Base-by-base conservation (phyloP, 1,140 invertebrate genomes). In the Drosophila lacertosa region DNA sequence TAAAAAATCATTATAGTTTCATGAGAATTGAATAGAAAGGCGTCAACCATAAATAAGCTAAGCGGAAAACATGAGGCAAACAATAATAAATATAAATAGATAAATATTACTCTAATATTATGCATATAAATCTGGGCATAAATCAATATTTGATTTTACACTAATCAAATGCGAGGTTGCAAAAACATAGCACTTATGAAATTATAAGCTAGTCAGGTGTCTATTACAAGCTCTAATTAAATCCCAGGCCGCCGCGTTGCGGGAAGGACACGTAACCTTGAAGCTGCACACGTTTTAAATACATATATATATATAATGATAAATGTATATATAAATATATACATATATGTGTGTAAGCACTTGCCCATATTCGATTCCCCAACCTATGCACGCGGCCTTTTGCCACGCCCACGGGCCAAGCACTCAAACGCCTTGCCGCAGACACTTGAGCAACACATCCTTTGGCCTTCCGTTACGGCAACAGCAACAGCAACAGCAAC, bases 341-440 rank as follows among this genome's bases (percentile, higher is more conserved):
- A 11, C 26, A 6, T 15, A 11, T 18, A 24, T 15, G 20, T 26
- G 13, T 37, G 7, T 37, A 7, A 16, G 47, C 7, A 16, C 44
- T 11, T 35, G 15, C 10, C 3, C 57, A 40, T 53, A 44, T 62
- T 54, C 40, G 40, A 62, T 37, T 63, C 39, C 39, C 35, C 40
- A 37, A 35, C 39, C 24, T 32, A 24, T 15, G 26, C 22, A 42
- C 40, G 45, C 44, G 45, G 64, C 58, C 71, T 66, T 51, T 47
- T 33, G 15, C 44, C 60, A 74, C 59, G 59, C 40, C 48, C 29
- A 57, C 37, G 20, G 24, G 20, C 16, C 50, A 51, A 84, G 71
- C 75, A 86, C 76, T 84, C 76, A 74, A 74, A 69, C 81, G 81
- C 72, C 76, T 63, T 86, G 73, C 72, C 55, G 81, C 67, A 86